Evolutionary conservation across 2,797 vertebrate genomes (phyloP).

Genomic region (Eulemur mongoz): DNA sequence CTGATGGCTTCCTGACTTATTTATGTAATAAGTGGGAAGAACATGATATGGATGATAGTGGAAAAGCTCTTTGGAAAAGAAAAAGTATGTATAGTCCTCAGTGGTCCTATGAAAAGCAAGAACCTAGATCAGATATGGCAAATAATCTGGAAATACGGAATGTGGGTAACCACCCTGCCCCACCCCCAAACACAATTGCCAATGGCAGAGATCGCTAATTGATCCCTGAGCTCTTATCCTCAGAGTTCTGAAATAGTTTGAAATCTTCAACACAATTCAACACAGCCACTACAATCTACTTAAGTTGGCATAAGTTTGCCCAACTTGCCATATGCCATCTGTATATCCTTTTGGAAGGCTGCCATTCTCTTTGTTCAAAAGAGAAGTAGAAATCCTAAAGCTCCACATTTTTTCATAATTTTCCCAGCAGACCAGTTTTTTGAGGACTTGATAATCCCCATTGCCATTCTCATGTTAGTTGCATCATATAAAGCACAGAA

Average conservation of each 20-base stretch:
- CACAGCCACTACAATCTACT: not conserved
- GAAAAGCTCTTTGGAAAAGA: not conserved
- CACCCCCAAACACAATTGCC: not conserved
- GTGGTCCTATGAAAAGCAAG: not conserved
- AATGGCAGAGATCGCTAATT: not conserved
- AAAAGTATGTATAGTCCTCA: constrained; percentile 18
- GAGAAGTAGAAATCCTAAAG: not conserved
- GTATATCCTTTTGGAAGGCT: not conserved
- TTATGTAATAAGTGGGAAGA: not conserved
- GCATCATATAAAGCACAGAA: constrained; percentile 79
- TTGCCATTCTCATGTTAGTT: constrained; percentile 1
- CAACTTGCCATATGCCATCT: not conserved
- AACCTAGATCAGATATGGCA: not conserved
- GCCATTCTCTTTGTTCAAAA: not conserved
- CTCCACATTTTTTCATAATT: not conserved
- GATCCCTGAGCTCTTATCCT: not conserved
- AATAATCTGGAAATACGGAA: not conserved
- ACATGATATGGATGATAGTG: not conserved
- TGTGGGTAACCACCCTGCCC: not conserved
- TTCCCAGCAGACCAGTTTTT: not conserved
- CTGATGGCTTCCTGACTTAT: constrained; percentile 19
- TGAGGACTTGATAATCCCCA: not conserved
- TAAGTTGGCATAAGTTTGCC: not conserved
- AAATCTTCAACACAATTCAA: not conserved
- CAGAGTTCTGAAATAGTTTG: not conserved